Percentiles rank a stretch among this genome's conserved stretches.
These are phyloP conservation scores for Chauna torquata DNA, from an alignment of 2,113 vertebrate species.

Conservation along the genomic window DNA sequence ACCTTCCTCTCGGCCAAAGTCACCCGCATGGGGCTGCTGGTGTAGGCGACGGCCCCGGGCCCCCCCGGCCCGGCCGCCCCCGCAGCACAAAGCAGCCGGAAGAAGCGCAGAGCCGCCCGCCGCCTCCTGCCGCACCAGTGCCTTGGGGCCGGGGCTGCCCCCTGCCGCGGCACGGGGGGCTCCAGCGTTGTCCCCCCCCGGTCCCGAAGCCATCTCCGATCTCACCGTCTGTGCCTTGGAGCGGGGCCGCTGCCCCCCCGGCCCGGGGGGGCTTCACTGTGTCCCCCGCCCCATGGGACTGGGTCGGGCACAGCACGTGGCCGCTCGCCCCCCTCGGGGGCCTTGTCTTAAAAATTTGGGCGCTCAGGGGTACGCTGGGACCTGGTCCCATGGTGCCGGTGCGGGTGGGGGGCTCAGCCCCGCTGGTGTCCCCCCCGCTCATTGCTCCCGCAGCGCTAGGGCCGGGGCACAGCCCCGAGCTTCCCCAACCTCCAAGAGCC, in stretches of 20 bases:
- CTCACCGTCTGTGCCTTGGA: conserved; percentile 77
- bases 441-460: background rate
- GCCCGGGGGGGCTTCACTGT: background rate
- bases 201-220: conserved; percentile 61
- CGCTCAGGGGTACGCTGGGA: background rate
- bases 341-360: background rate
- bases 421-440: too few species aligned
- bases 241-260: background rate
- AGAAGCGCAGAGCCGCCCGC: background rate
- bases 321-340: background rate
- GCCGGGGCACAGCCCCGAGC: background rate
- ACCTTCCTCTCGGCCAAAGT: conserved; percentile 98
- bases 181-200: background rate
- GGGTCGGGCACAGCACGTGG: background rate
- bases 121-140: conserved; percentile 54
- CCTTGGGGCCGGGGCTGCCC: conserved; percentile 60
- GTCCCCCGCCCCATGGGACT: background rate
- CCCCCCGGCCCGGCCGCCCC: background rate
- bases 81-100: background rate
- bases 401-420: background rate
- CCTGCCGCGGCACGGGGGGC: rapidly evolving
- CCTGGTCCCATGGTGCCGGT: background rate
- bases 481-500: background rate
- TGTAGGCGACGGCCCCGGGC: conserved; percentile 65
- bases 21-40: conserved; percentile 93